Percentiles rank a stretch among this genome's conserved stretches.
phyloP scores from a whole-genome alignment of 2,888 invertebrate species.

The Molorchus minor region DNA sequence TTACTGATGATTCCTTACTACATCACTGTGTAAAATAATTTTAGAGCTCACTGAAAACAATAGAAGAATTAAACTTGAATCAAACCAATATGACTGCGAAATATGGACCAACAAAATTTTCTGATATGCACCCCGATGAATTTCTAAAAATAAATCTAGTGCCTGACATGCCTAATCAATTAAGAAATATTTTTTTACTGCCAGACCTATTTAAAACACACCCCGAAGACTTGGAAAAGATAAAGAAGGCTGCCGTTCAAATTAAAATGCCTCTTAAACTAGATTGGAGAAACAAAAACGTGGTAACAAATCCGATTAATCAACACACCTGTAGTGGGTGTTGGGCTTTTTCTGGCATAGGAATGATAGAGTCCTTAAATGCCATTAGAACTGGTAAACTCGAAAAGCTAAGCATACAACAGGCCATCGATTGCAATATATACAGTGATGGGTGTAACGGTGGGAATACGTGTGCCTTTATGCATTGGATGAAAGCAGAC shows the following conservation, averaged over 20 bases:
- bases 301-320: slow-evolving; percentile 73
- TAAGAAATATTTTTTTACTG: not conserved
- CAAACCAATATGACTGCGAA: slow-evolving; percentile 61
- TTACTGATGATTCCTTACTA: not conserved
- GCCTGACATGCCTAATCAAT: slow-evolving; percentile 16
- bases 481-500: slow-evolving; percentile 74
- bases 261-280: slow-evolving; percentile 50
- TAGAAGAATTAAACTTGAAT: slow-evolving; percentile 63
- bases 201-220: not conserved
- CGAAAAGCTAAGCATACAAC: slow-evolving; percentile 75
- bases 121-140: slow-evolving; percentile 70
- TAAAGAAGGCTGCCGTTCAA: not conserved
- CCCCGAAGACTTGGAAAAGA: not conserved
- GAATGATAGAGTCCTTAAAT: slow-evolving; percentile 79
- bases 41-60: slow-evolving; percentile 64
- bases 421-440: slow-evolving; percentile 84
- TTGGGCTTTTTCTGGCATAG: slow-evolving; percentile 85
- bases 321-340: slow-evolving; percentile 85
- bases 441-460: slow-evolving; percentile 81
- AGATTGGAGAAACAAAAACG: slow-evolving; percentile 68
- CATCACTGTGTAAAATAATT: no score
- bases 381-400: slow-evolving; percentile 73
- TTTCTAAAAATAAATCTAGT: slow-evolving; percentile 57
- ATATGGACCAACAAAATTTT: slow-evolving; percentile 70
- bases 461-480: slow-evolving; percentile 81